Evolutionary conservation across 2,888 invertebrate species (phyloP), one percentile per base, ranked within the genome.

Genomic region (Acanthopleura granulata): DNA sequence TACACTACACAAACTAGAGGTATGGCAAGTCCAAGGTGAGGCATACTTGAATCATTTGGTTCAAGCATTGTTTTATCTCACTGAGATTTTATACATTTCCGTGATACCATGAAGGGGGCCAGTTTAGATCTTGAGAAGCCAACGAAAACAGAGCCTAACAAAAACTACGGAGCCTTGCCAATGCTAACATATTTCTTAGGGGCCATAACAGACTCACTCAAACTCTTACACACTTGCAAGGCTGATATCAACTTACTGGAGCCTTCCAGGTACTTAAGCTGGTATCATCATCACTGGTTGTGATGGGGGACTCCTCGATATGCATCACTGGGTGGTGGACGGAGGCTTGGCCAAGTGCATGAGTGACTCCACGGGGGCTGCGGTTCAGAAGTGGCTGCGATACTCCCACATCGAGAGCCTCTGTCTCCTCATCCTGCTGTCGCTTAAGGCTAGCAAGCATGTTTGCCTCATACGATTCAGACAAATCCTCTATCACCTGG

Each of bases 391-490:
- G 27, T 30, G 30, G 74, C n/a, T 40, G 27, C 50, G 29, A 29
- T 22, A 9, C 49, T 14, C 27, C 30, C 49, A 11, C 50, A 25
- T 50, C 51, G 18, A 66, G 74, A 49, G 71, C 62, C 22, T 70
- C 72, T n/a, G 79, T 66, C 22, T 82, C 85, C 49, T 83, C 86
- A n/a, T 87, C 86, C 73, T 81, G 77, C 72, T 88, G 84, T 40
- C 86, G 81, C 74, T 85, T 84, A 81, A 90, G 84, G 71, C 86
- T 87, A 62, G 82, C 84, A 49, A 90, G 79, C 89, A 90, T 89
- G 62, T 78, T 77, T 14, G 83, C 85, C 77, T 89, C 90, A 77
- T 85, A 87, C 0, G 88, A 88, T 25, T 88, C 89, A 9, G 88
- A 85, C 40, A 89, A 73, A 30, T 86, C 87, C 18, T 82, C 85